phyloP scores from a whole-genome alignment of 2,888 invertebrate genomes.

The Uropetala carovei region DNA sequence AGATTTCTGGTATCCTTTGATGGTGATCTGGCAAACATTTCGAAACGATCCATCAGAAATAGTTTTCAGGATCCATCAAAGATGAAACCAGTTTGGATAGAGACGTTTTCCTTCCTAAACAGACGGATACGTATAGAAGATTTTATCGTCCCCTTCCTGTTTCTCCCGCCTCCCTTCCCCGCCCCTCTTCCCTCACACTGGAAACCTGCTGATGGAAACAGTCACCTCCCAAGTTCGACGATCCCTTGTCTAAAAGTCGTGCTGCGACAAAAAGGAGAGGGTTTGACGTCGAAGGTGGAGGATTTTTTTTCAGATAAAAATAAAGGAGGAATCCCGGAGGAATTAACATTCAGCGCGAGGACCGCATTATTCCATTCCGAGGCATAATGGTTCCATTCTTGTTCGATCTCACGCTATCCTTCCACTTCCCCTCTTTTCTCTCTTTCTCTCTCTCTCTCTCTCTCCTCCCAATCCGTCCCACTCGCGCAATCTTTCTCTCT shows the following conservation, averaged over 20 bases:
- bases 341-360: slow-evolving; percentile 6
- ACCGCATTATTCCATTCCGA: neutral
- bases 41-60: neutral
- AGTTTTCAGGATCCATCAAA: neutral
- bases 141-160: neutral
- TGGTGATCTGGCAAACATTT: neutral
- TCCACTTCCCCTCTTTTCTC: neutral
- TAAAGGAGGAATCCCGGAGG: neutral
- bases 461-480: neutral
- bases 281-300: neutral
- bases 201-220: neutral
- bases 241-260: slow-evolving; percentile 2
- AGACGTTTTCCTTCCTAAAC: neutral
- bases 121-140: neutral
- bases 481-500: too few species aligned
- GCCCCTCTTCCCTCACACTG: neutral
- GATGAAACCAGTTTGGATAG: neutral
- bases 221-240: neutral
- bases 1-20: too few species aligned
- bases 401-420: neutral
- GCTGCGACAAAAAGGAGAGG: neutral
- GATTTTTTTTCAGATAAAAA: neutral
- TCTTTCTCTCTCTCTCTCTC: neutral
- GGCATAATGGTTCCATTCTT: slow-evolving; percentile 1
- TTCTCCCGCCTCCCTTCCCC: neutral